These are phyloP conservation scores for Hydrozoanthus tunicans DNA, from an alignment of 64 coral and sea anemone species.

Conservation along the genomic window DNA sequence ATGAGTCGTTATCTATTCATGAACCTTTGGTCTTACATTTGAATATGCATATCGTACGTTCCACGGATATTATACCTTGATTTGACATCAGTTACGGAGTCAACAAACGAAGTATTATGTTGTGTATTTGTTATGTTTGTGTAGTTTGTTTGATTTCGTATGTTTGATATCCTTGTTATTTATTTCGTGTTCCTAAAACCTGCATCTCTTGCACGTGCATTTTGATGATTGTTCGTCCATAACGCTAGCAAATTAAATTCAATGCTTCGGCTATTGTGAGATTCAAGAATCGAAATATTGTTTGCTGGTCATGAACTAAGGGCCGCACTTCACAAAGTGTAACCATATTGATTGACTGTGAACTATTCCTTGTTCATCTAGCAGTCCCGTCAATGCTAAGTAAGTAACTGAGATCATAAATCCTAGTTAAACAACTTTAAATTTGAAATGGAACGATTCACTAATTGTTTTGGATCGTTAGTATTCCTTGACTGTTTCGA, in stretches of 20 bases:
- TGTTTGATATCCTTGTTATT: background rate
- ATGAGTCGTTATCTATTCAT: constrained; percentile 7
- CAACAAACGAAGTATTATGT: background rate
- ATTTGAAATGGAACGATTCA: no score
- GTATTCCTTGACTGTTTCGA: no score
- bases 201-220: background rate
- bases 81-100: background rate
- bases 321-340: no score
- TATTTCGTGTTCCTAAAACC: background rate
- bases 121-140: background rate
- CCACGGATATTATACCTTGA: background rate
- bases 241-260: background rate
- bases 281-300: no score
- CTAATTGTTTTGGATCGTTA: no score
- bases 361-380: no score
- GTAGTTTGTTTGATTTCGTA: constrained; percentile 5
- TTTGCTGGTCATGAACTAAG: no score
- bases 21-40: background rate
- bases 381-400: no score
- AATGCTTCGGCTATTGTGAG: no score
- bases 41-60: background rate
- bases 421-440: no score
- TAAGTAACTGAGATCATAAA: no score
- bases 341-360: no score
- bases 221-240: background rate